Conservation (phyloP, 1,140 invertebrate genomes). For the Caerostris darwini region DNA sequence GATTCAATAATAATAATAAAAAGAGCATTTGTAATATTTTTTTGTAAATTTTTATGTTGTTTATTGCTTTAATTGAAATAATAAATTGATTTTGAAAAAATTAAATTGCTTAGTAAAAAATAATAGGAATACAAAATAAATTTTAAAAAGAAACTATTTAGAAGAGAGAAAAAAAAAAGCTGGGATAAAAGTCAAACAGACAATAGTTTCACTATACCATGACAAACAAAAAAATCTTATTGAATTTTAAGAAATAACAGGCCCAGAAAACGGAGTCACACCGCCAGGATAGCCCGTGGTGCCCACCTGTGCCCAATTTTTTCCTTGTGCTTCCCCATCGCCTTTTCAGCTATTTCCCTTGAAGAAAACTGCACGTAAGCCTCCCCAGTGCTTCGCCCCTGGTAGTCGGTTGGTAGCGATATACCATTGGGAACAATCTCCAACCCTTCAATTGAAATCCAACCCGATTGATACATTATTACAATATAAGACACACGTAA, state of each 20-base stretch:
- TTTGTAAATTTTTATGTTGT: no score
- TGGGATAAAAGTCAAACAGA: slow-evolving; percentile 66
- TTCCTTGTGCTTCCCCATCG: slow-evolving; percentile 98
- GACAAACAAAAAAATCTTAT: slow-evolving; percentile 36
- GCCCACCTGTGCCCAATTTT: slow-evolving; percentile 98
- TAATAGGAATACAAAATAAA: background rate
- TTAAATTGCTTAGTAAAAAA: background rate
- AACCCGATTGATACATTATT: slow-evolving; percentile 74
- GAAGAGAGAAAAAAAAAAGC: background rate
- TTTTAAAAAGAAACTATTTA: background rate
- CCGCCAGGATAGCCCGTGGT: slow-evolving; percentile 57
- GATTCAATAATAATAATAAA: no score
- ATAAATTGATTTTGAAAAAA: no score
- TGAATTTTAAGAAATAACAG: slow-evolving; percentile 60
- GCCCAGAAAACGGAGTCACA: slow-evolving; percentile 65
- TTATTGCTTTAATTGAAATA: no score
- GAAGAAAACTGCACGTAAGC: slow-evolving; percentile 98
- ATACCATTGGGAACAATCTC: slow-evolving; percentile 97
- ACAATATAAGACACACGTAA: slow-evolving; percentile 59
- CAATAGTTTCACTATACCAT: slow-evolving; percentile 40
- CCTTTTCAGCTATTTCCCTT: slow-evolving; percentile 96
- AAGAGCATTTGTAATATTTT: no score
- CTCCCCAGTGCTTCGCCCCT: slow-evolving; percentile 97
- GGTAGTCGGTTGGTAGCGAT: slow-evolving; percentile 95
- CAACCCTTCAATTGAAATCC: slow-evolving; percentile 88